Conservation (phyloP, 2,113 vertebrate species). For the Garra rufa region DNA sequence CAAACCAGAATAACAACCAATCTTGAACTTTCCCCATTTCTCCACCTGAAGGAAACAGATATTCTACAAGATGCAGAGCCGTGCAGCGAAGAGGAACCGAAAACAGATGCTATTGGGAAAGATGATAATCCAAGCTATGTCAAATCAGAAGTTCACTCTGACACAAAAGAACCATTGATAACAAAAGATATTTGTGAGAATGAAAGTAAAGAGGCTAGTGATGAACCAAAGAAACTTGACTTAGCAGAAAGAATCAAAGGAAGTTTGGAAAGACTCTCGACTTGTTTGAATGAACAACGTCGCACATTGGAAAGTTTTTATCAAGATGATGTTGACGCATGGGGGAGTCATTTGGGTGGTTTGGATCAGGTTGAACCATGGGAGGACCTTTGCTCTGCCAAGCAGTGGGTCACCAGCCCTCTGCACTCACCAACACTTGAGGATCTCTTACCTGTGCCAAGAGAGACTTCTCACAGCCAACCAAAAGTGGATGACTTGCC, state of each 20-base stretch:
- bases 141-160: slow-evolving; percentile 6
- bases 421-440: slow-evolving; percentile 91
- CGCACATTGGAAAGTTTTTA: slow-evolving; percentile 72
- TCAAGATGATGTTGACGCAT: slow-evolving; percentile 83
- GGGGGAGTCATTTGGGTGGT: slow-evolving; percentile 76
- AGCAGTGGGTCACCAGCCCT: slow-evolving; percentile 96
- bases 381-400: slow-evolving; percentile 82
- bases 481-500: slow-evolving; percentile 17
- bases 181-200: slow-evolving; percentile 43
- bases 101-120: not conserved
- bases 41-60: slow-evolving; percentile 58
- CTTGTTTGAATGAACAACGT: slow-evolving; percentile 70
- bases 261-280: slow-evolving; percentile 60
- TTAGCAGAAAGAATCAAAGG: slow-evolving; percentile 53
- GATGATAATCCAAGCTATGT: slow-evolving; percentile 3
- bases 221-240: slow-evolving; percentile 48
- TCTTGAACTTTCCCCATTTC: slow-evolving; percentile 46
- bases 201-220: slow-evolving; percentile 40
- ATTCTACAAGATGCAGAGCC: slow-evolving; percentile 58
- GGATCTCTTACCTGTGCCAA: slow-evolving; percentile 72
- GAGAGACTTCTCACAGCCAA: too few species aligned
- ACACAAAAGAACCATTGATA: slow-evolving; percentile 32
- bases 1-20: slow-evolving; percentile 50
- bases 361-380: slow-evolving; percentile 92
- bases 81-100: slow-evolving; percentile 18